Evolutionary conservation across 1,140 invertebrate species (phyloP).

Genomic region (Gonioctena quinquepunctata): DNA sequence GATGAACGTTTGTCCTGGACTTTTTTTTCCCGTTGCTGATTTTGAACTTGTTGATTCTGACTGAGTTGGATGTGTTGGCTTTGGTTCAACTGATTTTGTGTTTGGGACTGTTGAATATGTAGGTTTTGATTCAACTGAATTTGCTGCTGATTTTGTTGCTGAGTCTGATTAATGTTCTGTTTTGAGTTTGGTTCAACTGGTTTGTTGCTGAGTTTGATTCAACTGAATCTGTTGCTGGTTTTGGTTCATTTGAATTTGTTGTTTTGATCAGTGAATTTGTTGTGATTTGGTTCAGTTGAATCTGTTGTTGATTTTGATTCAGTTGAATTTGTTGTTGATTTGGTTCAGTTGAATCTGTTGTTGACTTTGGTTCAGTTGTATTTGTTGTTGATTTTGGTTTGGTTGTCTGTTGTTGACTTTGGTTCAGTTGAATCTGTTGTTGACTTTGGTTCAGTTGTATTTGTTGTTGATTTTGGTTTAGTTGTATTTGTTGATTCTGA

Average conservation of each 20-base stretch:
- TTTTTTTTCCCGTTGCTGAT: slow-evolving; percentile 33
- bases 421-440: slow-evolving; percentile 37
- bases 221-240: slow-evolving; percentile 43
- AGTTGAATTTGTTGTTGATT: slow-evolving; percentile 27
- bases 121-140: slow-evolving; percentile 34
- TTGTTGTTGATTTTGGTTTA: slow-evolving; percentile 45
- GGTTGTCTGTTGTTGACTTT: slow-evolving; percentile 46
- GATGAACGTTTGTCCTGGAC: slow-evolving; percentile 26
- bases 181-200: background rate
- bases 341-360: slow-evolving; percentile 36
- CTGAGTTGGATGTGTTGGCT: slow-evolving; percentile 24
- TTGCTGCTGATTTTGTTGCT: slow-evolving; percentile 25
- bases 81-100: slow-evolving; percentile 37
- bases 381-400: slow-evolving; percentile 50
- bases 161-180: slow-evolving; percentile 16
- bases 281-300: slow-evolving; percentile 52
- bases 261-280: slow-evolving; percentile 28
- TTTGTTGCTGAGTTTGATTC: slow-evolving; percentile 34
- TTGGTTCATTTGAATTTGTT: slow-evolving; percentile 57
- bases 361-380: slow-evolving; percentile 43
- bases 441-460: slow-evolving; percentile 43
- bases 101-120: slow-evolving; percentile 13
- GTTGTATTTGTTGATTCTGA: slow-evolving; percentile 24
- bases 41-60: slow-evolving; percentile 23
- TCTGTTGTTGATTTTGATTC: slow-evolving; percentile 50